Evolutionary conservation across 2,797 vertebrate species (phyloP).

Genomic region (Petrocephalus schoutedeni): DNA sequence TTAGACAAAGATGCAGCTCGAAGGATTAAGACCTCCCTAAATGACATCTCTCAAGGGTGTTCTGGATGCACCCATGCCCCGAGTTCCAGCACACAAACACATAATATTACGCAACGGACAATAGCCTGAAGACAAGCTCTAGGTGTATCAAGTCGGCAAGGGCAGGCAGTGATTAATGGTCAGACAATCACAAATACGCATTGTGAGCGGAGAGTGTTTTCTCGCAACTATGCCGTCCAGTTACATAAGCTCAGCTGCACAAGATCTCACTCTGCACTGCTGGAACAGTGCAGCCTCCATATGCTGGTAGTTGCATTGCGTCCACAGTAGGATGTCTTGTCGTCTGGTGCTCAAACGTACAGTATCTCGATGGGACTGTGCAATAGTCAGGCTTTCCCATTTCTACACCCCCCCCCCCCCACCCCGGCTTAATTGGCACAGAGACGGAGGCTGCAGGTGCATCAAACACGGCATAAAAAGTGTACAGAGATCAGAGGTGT

Average conservation of each 20-base stretch:
- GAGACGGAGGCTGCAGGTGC: slow-evolving; percentile 35
- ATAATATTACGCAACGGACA: slow-evolving; percentile 21
- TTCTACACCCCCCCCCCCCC: slow-evolving; percentile 37
- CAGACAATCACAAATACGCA: slow-evolving; percentile 48
- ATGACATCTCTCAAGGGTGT: slow-evolving; percentile 35
- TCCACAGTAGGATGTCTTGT: slow-evolving; percentile 29
- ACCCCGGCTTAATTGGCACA: slow-evolving; percentile 51
- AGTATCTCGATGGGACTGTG: slow-evolving; percentile 62
- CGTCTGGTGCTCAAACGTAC: slow-evolving; percentile 48
- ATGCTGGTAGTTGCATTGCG: slow-evolving; percentile 35
- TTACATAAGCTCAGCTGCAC: slow-evolving; percentile 35
- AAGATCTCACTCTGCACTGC: slow-evolving; percentile 57
- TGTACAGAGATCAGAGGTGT: slow-evolving; percentile 17
- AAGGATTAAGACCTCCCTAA: slow-evolving; percentile 32
- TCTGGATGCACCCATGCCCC: neutral
- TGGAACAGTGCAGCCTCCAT: slow-evolving; percentile 58
- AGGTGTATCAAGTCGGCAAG: neutral
- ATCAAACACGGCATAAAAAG: slow-evolving; percentile 37
- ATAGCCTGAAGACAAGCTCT: slow-evolving; percentile 24
- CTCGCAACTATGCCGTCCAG: slow-evolving; percentile 27
- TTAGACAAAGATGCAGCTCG: slow-evolving; percentile 36
- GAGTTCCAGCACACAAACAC: neutral
- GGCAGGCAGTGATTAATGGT: slow-evolving; percentile 27
- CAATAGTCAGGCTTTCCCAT: slow-evolving; percentile 62
- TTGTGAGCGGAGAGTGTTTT: slow-evolving; percentile 24